Evolutionary conservation across 2,888 invertebrate genomes (phyloP), one percentile per base, ranked within the genome.

Genomic region (Caenorhabditis zanzibari): DNA sequence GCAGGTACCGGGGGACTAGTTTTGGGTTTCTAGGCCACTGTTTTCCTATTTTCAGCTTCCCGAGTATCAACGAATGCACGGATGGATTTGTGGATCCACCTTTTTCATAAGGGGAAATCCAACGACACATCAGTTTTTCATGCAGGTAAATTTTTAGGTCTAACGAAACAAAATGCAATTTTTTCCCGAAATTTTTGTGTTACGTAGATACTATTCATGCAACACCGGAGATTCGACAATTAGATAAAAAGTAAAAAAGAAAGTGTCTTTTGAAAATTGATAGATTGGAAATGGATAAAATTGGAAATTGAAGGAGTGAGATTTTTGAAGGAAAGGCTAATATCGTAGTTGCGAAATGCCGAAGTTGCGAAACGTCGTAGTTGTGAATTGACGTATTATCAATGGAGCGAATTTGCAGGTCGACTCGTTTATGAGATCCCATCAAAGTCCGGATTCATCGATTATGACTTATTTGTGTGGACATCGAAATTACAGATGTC

Each of bases 81-180:
- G 86, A 41, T 88, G 88, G 88, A 88, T 88, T n/a, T 88, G 88
- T 72, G 88, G 88, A 19, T 86, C 88, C 49, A 88, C 88, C 3
- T 88, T 85, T 56, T 88, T 85, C 68, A 84, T 86, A 9, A 35
- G 84, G 14, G 88, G 82, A 28, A 85, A 71, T 44, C 71, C 79
- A 1, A 73, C 83, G 19, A 86, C 85, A 0, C 74, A 69, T 32
- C 83, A 85, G 24, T 86, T 88, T 52, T 88, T 88, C 66, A 41
- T 44, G 35, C 74, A 84, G 81, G 81, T 81, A 61, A 56, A n/a
- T n/a, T n/a, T n/a, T n/a, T 35, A n/a, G 38, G 38, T 38, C 38
- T 38, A 38, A 38, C 38, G 38, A 38, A 38, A 38, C 38, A 38
- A 38, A 12, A 6, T 12, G 38, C 5, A 6, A 6, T 38, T 12